Base-by-base conservation (phyloP, 2,888 invertebrate genomes). In the Tenthredo distinguenda region DNA sequence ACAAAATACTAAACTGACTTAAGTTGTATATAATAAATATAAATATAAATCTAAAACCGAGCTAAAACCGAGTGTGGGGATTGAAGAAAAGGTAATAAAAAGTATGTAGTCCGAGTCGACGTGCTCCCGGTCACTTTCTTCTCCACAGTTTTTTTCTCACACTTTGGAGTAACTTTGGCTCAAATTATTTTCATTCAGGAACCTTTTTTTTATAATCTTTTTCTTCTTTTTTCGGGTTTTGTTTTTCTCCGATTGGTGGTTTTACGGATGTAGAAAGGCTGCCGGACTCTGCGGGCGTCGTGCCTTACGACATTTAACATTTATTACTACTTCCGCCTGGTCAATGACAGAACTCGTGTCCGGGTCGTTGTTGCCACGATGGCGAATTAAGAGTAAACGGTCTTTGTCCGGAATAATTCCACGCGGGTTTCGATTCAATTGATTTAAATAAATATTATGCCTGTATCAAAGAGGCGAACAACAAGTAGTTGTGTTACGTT, bases 301-400 rank as follows among this genome's bases (percentile, higher is more conserved):
- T 77, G 77, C 65, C 83, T 83, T 71, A 68, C 83, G 83, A 83
- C 83, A 71, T 83, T 83, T 68, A 83, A 68, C 47, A 83, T 83
- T 83, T 83, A 83, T 83, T 68, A 43, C 83, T 37, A 68, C 71
- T 83, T 83, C 83, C 83, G 83, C 68, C 83, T 83, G 83, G 47
- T 83, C 83, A 83, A 83, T 83, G 83, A 83, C 83, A 68, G 83
- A 83, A 68, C 31, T 68, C n/a, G 83, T 83, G 83, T 83, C 83
- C 83, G 83, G 83, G 83, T 83, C 68, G 71, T 68, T 83, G 68
- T 37, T 68, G 68, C 47, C 47, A 47, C 68, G 83, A 83, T 62
- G 68, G 47, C n/a, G 83, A 68, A 83, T 83, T 83, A 68, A 83
- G 68, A 71, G 71, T 68, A 65, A 81, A 83, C 26, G 34, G 68